Percentiles rank a stretch among this genome's conserved stretches.
Conservation (phyloP, 2,113 vertebrate genomes). For the Pipra filicauda region DNA sequence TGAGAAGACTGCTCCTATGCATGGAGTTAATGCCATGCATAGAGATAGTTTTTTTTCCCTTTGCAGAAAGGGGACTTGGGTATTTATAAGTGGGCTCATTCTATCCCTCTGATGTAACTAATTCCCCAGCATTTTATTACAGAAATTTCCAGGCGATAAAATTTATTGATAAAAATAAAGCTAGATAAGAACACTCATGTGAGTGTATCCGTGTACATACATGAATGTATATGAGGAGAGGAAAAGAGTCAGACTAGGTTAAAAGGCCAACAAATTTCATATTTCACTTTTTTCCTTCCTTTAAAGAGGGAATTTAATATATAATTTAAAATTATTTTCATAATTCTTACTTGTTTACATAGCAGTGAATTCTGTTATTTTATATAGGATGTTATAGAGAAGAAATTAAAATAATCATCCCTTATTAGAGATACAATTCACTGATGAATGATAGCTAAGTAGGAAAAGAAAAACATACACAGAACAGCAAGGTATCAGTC, state of each 20-base stretch:
- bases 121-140: not conserved
- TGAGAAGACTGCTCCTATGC: not conserved
- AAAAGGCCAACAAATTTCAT: not conserved
- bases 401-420: not conserved
- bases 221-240: not conserved
- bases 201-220: not conserved
- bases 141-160: not conserved
- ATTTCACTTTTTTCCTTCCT: not conserved
- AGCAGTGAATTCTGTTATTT: not conserved
- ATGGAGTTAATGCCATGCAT: not conserved
- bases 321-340: not conserved
- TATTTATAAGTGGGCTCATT: conserved; percentile 2
- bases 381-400: not conserved
- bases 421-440: not conserved
- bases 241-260: not conserved
- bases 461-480: not conserved
- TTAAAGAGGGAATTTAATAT: not conserved
- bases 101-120: not conserved
- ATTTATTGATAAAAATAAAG: not conserved
- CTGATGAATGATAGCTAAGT: not conserved
- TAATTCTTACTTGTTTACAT: not conserved
- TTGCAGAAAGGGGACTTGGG: not conserved
- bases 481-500: not conserved
- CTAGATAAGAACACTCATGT: not conserved
- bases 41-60: not conserved